Conservation (phyloP, 53 echinoderm and acorn worm species). For the Patiria pectinifera region DNA sequence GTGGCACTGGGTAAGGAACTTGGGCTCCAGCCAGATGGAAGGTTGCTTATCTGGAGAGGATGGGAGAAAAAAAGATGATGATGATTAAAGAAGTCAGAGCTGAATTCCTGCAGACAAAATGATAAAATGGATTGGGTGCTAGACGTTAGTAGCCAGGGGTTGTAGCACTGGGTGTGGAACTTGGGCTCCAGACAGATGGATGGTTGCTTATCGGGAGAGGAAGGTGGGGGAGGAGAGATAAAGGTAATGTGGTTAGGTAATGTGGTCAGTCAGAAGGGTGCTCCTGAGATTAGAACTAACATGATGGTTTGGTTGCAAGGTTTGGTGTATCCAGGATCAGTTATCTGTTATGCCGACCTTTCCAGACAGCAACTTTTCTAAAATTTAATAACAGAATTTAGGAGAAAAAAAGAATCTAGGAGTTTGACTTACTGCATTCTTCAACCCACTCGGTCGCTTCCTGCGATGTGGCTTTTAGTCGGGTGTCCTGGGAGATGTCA, state of each 20-base stretch:
- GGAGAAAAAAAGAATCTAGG: background rate
- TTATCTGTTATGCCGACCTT: too few species aligned
- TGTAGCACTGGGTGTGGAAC: background rate
- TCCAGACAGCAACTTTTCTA: too few species aligned
- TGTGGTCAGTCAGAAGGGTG: background rate
- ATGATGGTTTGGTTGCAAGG: too few species aligned
- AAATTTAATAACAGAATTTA: background rate
- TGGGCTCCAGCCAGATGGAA: too few species aligned
- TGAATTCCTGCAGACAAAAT: too few species aligned
- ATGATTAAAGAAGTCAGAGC: background rate
- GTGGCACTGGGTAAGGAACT: too few species aligned
- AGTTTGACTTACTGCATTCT: constrained; percentile 70
- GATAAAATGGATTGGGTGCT: constrained; percentile 72
- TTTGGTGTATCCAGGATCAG: too few species aligned
- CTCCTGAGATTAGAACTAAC: too few species aligned
- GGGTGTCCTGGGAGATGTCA: constrained; percentile 87
- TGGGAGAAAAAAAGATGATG: too few species aligned
- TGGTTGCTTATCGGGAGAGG: too few species aligned
- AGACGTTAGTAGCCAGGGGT: constrained; percentile 95
- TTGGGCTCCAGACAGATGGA: too few species aligned
- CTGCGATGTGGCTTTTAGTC: constrained; percentile 81
- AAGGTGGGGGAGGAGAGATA: background rate
- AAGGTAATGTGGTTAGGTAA: background rate
- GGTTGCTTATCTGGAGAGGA: too few species aligned
- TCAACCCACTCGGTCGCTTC: constrained; percentile 85